These are phyloP conservation scores for Cenopis cana DNA, from an alignment of 2,888 invertebrate genomes.

Conservation along the genomic window DNA sequence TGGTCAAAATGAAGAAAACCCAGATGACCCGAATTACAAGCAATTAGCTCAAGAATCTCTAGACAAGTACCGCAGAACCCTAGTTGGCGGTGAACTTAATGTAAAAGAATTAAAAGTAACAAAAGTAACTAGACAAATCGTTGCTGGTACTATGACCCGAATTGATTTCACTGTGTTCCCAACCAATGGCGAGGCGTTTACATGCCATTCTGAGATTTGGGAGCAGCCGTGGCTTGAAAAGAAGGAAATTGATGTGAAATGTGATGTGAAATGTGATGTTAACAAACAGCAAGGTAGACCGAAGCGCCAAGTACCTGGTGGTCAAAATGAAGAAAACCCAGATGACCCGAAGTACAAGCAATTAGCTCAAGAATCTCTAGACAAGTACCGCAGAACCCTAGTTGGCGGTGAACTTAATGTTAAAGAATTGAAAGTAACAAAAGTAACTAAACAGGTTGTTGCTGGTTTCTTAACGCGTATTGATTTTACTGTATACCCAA, in stretches of 20 bases:
- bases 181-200: conserved; percentile 13
- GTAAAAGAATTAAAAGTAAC: conserved; percentile 56
- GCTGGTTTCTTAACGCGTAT: conserved; percentile 50
- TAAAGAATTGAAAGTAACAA: conserved; percentile 45
- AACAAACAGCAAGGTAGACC: neutral
- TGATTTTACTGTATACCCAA: conserved; percentile 48
- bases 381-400: conserved; percentile 48
- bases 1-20: conserved; percentile 11
- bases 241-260: conserved; percentile 44
- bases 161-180: conserved; percentile 54
- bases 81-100: neutral
- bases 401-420: conserved; percentile 42
- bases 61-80: conserved; percentile 24
- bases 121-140: conserved; percentile 67
- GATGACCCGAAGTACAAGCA: conserved; percentile 50
- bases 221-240: conserved; percentile 46
- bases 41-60: conserved; percentile 41
- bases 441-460: conserved; percentile 55
- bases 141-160: conserved; percentile 73
- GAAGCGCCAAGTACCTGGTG: conserved; percentile 24
- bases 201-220: conserved; percentile 46
- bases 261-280: conserved; percentile 40
- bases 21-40: conserved; percentile 30
- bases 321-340: conserved; percentile 46
- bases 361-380: conserved; percentile 53